Evolutionary conservation across 1,140 invertebrate genomes (phyloP), one percentile per base, ranked within the genome.

Genomic region (Rhyzopertha dominica): DNA sequence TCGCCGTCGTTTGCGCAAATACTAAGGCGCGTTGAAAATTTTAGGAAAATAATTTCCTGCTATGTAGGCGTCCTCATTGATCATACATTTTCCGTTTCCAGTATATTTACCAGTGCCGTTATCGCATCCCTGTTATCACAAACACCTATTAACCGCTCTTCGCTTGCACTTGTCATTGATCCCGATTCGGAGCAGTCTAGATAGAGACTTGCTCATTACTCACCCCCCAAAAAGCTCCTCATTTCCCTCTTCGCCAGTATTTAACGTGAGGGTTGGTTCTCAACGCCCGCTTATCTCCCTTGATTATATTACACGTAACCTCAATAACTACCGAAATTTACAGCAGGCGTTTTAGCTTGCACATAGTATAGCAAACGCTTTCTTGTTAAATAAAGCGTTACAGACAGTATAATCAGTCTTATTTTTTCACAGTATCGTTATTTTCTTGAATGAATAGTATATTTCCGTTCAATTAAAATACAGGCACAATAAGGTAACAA

Each of bases 71-170:
- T 64, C 56, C 53, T 52, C 63, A 64, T 64, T 66, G 63, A 66
- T 66, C 63, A 66, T 66, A 52, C 61, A 66, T 63, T 64, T 66
- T 66, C 63, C 63, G 57, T 58, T 66, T 66, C 62, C 61, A 66
- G 63, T 66, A 66, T 66, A 66, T 66, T 66, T 62, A 58, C 50
- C 53, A 50, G 45, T 52, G 49, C 29, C 52, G 42, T 63, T 66
- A 66, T 66, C 64, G 59, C 50, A 44, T 49, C 49, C 55, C 56
- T 48, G 62, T 66, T 66, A 66, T 66, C 64, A 61, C 59, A 62
- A 63, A 63, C 61, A 66, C 64, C 64, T 66, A 66, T 66, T 66
- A 66, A 66, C 61, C 64, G 62, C 61, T 65, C 60, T 65, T 65
- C 61, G 62, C 62, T 46, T 62, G 61, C 61, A 66, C 63, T 66